These are phyloP conservation scores for Dissostichus mawsoni DNA, from an alignment of 2,113 vertebrate species.

Conservation along the genomic window DNA sequence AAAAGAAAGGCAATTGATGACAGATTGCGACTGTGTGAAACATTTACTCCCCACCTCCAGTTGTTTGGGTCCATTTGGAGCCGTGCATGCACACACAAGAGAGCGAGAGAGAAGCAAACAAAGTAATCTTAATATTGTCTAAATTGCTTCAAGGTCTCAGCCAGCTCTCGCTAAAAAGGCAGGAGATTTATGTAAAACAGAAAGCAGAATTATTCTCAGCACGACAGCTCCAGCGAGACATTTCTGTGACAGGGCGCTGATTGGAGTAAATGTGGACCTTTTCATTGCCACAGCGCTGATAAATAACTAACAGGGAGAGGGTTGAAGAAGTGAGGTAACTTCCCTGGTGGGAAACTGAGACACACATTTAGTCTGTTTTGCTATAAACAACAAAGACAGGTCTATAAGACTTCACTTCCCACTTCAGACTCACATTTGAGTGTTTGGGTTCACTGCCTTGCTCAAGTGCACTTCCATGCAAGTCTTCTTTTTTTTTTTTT, in stretches of 20 bases:
- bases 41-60: conserved; percentile 18
- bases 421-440: neutral
- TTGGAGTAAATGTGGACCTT: conserved; percentile 47
- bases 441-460: neutral
- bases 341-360: neutral
- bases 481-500: neutral
- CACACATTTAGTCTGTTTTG: conserved; percentile 9
- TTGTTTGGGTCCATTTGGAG: conserved; percentile 8
- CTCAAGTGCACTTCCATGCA: neutral
- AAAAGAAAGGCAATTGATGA: conserved; percentile 15
- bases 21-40: conserved; percentile 12
- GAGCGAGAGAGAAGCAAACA: conserved; percentile 32
- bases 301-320: conserved; percentile 33
- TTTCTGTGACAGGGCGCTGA: conserved; percentile 56
- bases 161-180: conserved; percentile 31
- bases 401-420: neutral
- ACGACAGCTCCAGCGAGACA: conserved; percentile 28
- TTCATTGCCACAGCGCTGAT: conserved; percentile 38
- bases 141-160: conserved; percentile 60
- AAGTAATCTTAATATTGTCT: conserved; percentile 56
- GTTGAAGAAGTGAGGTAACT: conserved; percentile 5
- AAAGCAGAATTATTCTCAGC: conserved; percentile 51
- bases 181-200: conserved; percentile 56
- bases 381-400: neutral
- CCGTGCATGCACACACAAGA: neutral